These are phyloP conservation scores for Diplolepis rosae DNA, from an alignment of 2,888 invertebrate species.

Conservation along the genomic window DNA sequence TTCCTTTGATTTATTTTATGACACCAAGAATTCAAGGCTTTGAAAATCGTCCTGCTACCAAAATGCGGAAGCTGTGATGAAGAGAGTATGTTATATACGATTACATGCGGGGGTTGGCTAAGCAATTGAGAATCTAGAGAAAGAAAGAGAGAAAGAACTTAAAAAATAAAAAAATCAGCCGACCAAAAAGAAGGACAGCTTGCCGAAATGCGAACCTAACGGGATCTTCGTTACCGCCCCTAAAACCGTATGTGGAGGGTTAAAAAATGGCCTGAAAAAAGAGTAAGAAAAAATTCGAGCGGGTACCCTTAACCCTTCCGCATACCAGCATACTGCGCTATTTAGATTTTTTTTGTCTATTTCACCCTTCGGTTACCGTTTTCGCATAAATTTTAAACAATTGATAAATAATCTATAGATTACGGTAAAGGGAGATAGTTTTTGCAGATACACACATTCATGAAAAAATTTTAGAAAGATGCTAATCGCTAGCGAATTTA, in stretches of 20 bases:
- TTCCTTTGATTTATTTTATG: constrained; percentile 13
- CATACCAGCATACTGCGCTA: constrained; percentile 37
- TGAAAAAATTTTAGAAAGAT: no score
- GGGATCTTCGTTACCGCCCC: constrained; percentile 41
- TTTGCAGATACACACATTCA: no score
- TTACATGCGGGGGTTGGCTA: constrained; percentile 50
- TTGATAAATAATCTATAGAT: not conserved
- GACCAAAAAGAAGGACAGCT: constrained; percentile 38
- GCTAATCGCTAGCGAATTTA: no score
- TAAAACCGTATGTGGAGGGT: not conserved
- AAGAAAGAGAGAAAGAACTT: constrained; percentile 38
- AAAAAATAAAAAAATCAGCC: constrained; percentile 38
- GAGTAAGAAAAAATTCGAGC: constrained; percentile 39
- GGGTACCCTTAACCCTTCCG: constrained; percentile 53
- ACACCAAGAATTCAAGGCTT: constrained; percentile 48
- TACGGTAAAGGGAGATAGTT: no score
- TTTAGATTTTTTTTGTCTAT: not conserved
- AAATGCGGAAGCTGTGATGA: constrained; percentile 62
- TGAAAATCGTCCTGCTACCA: constrained; percentile 48
- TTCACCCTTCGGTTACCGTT: not conserved
- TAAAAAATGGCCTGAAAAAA: constrained; percentile 42
- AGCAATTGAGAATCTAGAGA: constrained; percentile 8
- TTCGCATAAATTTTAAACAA: not conserved
- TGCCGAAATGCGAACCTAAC: constrained; percentile 34
- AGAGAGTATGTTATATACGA: constrained; percentile 46